These are phyloP conservation scores for Trachelus stipa DNA, from an alignment of 2,888 invertebrate species.

Conservation along the genomic window DNA sequence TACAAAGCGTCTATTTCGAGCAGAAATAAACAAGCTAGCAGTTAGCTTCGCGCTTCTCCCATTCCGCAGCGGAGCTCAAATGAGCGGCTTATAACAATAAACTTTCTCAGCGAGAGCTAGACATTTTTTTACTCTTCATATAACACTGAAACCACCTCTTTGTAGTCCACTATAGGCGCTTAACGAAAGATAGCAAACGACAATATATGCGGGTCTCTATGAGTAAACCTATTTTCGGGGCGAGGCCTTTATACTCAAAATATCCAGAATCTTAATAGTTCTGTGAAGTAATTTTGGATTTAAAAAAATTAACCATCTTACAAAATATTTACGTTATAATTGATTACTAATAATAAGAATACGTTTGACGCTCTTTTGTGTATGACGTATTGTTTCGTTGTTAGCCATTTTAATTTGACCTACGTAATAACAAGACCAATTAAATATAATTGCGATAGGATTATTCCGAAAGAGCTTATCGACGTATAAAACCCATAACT, in stretches of 20 bases:
- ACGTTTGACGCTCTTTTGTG: not conserved
- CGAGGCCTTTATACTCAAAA: not conserved
- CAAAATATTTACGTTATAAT: not conserved
- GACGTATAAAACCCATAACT: not conserved
- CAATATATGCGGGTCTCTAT: not conserved
- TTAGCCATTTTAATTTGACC: not conserved
- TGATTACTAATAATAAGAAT: not conserved
- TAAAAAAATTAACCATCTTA: not conserved
- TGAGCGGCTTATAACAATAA: conserved; percentile 53
- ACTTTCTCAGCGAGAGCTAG: conserved; percentile 27
- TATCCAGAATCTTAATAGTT: not conserved
- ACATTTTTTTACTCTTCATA: not conserved
- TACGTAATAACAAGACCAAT: not conserved
- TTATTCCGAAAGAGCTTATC: not conserved
- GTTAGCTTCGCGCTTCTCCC: conserved; percentile 16
- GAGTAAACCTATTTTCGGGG: not conserved
- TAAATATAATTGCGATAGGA: not conserved
- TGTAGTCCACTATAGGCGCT: not conserved
- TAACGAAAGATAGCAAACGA: not conserved
- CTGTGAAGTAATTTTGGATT: not conserved
- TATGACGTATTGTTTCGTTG: not conserved
- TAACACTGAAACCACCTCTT: not conserved
- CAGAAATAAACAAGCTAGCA: conserved; percentile 41
- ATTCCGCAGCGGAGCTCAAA: conserved; percentile 34
- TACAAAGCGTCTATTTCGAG: conserved; percentile 48